phyloP scores from a whole-genome alignment of 1,140 invertebrate species.

The Tetragonula clypearis region DNA sequence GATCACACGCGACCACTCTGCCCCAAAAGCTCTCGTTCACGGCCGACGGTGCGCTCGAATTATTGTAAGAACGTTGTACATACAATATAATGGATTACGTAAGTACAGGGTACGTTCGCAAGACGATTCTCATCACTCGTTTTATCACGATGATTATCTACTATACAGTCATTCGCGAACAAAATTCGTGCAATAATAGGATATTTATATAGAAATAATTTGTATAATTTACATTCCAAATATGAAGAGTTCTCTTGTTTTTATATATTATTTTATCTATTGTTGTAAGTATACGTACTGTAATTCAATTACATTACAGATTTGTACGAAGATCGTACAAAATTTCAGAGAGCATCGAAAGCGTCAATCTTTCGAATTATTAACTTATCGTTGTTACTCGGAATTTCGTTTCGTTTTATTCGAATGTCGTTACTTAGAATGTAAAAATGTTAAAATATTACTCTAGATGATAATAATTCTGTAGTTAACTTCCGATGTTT shows the following conservation, averaged over 20 bases:
- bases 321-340: not conserved
- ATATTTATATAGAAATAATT: not conserved
- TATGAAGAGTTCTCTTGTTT: not conserved
- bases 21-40: conserved; percentile 41
- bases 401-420: not conserved
- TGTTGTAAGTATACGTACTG: not conserved
- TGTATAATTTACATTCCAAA: not conserved
- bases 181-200: not conserved
- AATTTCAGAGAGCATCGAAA: not conserved
- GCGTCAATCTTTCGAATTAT: not conserved
- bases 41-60: conserved; percentile 53
- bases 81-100: conserved; percentile 68
- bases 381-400: not conserved
- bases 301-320: not conserved
- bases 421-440: not conserved
- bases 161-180: not conserved
- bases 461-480: not conserved
- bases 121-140: conserved; percentile 49
- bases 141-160: conserved; percentile 38
- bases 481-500: too few species aligned
- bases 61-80: conserved; percentile 71
- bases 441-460: not conserved
- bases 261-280: not conserved
- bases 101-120: conserved; percentile 58
- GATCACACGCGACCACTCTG: conserved; percentile 18